Conservation (phyloP, 1,140 invertebrate genomes). For the Drosophila rhopaloa region DNA sequence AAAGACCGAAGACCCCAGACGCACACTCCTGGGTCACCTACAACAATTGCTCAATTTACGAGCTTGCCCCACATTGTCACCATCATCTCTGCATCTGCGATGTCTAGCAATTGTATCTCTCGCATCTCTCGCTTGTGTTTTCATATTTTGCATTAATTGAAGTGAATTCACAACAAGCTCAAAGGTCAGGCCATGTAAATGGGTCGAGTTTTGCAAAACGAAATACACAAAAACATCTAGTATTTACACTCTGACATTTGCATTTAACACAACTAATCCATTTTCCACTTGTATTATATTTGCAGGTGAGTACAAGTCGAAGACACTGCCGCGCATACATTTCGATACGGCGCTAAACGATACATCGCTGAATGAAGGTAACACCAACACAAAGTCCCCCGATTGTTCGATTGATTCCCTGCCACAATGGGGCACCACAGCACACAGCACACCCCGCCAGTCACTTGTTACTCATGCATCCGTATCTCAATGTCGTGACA, state of each 20-base stretch:
- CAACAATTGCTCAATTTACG: slow-evolving; percentile 47
- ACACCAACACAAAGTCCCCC: slow-evolving; percentile 27
- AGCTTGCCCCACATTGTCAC: slow-evolving; percentile 25
- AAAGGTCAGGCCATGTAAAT: slow-evolving; percentile 72
- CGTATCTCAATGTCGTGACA: slow-evolving; percentile 48
- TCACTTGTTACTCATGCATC: slow-evolving; percentile 20
- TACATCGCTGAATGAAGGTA: slow-evolving; percentile 83
- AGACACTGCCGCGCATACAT: slow-evolving; percentile 84
- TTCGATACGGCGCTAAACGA: slow-evolving; percentile 82
- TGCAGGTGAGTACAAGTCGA: slow-evolving; percentile 85
- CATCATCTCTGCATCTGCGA: neutral
- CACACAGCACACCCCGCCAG: no score
- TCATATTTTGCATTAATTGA: slow-evolving; percentile 79
- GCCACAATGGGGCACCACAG: neutral
- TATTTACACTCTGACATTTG: neutral
- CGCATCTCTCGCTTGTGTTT: slow-evolving; percentile 22
- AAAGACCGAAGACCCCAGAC: neutral
- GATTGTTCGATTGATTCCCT: slow-evolving; percentile 9
- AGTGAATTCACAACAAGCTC: slow-evolving; percentile 72
- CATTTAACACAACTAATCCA: slow-evolving; percentile 31
- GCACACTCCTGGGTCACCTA: slow-evolving; percentile 37
- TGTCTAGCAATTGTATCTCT: slow-evolving; percentile 26
- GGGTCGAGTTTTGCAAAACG: slow-evolving; percentile 53
- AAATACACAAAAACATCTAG: neutral
- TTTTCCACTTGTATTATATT: slow-evolving; percentile 24